Evolutionary conservation across 2,113 vertebrate genomes (phyloP).

Genomic region (Hyperopisus bebe): DNA sequence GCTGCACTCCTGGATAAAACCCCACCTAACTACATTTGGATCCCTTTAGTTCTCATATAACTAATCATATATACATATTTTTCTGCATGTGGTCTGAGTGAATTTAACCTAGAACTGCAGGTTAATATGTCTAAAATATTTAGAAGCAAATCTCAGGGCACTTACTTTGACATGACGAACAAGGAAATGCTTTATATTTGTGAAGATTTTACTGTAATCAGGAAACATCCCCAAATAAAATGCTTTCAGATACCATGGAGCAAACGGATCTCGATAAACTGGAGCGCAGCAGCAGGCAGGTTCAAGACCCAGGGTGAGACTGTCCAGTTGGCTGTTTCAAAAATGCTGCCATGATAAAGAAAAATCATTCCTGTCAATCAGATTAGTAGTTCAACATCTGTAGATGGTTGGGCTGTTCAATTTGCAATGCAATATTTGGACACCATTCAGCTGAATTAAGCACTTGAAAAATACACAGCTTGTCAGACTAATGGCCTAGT

Average conservation of each 20-base stretch:
- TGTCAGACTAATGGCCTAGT: constrained; percentile 43
- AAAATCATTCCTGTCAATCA: constrained; percentile 39
- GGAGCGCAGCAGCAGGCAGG: constrained; percentile 57
- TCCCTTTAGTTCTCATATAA: too few species aligned
- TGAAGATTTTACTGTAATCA: constrained; percentile 7
- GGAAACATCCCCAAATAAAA: constrained; percentile 37
- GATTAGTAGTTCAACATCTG: not conserved
- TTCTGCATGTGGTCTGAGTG: not conserved
- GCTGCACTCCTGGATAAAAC: too few species aligned
- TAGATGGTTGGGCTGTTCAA: constrained; percentile 33
- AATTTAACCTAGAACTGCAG: not conserved
- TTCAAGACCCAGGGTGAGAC: constrained; percentile 56
- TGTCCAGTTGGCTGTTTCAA: constrained; percentile 53
- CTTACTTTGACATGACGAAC: not conserved
- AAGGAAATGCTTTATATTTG: not conserved
- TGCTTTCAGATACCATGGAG: constrained; percentile 45
- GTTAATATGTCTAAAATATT: not conserved
- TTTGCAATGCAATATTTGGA: constrained; percentile 38
- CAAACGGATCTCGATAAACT: constrained; percentile 51
- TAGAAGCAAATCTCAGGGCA: not conserved
- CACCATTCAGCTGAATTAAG: constrained; percentile 45
- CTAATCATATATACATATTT: not conserved
- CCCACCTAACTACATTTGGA: too few species aligned
- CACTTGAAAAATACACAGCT: constrained; percentile 32
- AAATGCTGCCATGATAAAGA: constrained; percentile 42